Base-by-base conservation (phyloP, 1,140 invertebrate genomes). In the Musca domestica region DNA sequence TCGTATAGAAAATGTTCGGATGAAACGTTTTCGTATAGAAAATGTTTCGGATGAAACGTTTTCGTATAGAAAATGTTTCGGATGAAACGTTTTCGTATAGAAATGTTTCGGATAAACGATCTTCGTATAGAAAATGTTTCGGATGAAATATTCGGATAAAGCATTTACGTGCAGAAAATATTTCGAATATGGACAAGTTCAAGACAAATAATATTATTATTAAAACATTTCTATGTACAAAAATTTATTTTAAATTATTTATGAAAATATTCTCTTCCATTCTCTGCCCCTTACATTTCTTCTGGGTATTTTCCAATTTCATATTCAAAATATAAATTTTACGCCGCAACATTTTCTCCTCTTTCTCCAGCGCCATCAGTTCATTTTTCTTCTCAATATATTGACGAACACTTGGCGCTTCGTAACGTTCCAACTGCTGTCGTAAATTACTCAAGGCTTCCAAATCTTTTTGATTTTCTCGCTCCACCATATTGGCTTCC, bases 261-360 rank as follows among this genome's bases (percentile, higher is more conserved):
- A 61, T 61, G 12, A 61, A 41, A 20, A 61, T 61, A 17, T 23
- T 46, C 10, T 20, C 23, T 9, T 67, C 41, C 5, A 56, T 3
- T 27, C 20, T 27, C 12, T 27, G 12, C 2, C 56, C 27, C 34
- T 67, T 48, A 65, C 54, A 68, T 41, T 51, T 63, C 25, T 71
- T 69, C 64, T 75, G 71, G 0, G 72, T 73, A 71, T 81, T 81
- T 34, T 73, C 75, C 0, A 81, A 68, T 52, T 81, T 81, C 74
- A 81, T 79, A 46, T 77, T 74, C 0, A 76, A 71, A 48, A 81
- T 79, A 51, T 76, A 76, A 54, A 76, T 79, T 66, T 81, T 78
- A 30, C 78, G 72, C 25, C 74, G 66, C 6, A 81, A 69, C 73
- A 81, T 76, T 46, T 80, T 79, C 34, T 79, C 74, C 25, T 81